A percentile compares a stretch with the other conserved stretches of the same genome.
These are phyloP conservation scores for Drosophila siamana DNA, from an alignment of 2,888 invertebrate genomes.

Conservation along the genomic window DNA sequence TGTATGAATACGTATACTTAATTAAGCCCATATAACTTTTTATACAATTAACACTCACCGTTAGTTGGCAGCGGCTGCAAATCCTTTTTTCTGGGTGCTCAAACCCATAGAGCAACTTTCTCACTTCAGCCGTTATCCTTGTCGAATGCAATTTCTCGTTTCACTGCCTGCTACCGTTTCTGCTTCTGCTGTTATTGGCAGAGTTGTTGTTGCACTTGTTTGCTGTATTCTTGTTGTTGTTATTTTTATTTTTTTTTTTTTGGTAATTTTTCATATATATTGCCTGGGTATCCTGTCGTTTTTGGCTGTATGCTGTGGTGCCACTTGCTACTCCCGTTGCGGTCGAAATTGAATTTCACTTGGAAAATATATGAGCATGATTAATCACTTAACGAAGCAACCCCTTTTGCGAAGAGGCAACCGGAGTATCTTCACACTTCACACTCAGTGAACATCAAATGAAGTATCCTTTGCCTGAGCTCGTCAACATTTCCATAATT, in stretches of 20 bases:
- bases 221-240: slow-evolving; percentile 25
- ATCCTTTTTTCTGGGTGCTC: slow-evolving; percentile 11
- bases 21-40: background rate
- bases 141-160: slow-evolving; percentile 61
- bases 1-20: background rate
- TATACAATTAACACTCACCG: slow-evolving; percentile 33
- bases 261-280: slow-evolving; percentile 43
- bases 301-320: slow-evolving; percentile 22
- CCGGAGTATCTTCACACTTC: slow-evolving; percentile 10
- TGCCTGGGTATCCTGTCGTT: slow-evolving; percentile 47
- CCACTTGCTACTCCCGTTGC: slow-evolving; percentile 47
- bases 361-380: slow-evolving; percentile 74
- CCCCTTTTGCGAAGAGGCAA: slow-evolving; percentile 15
- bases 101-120: slow-evolving; percentile 8
- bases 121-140: slow-evolving; percentile 24
- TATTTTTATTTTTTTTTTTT: slow-evolving; percentile 26
- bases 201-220: slow-evolving; percentile 29
- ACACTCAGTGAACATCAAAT: slow-evolving; percentile 9
- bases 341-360: slow-evolving; percentile 76
- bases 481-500: slow-evolving; percentile 23
- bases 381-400: slow-evolving; percentile 68
- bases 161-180: slow-evolving; percentile 42
- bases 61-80: slow-evolving; percentile 10
- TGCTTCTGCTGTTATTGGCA: slow-evolving; percentile 23
- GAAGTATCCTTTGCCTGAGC: slow-evolving; percentile 10